A percentile compares a stretch with the other conserved stretches of the same genome.
phyloP scores from a whole-genome alignment of 2,113 vertebrate genomes.

The Chaetura pelagica region DNA sequence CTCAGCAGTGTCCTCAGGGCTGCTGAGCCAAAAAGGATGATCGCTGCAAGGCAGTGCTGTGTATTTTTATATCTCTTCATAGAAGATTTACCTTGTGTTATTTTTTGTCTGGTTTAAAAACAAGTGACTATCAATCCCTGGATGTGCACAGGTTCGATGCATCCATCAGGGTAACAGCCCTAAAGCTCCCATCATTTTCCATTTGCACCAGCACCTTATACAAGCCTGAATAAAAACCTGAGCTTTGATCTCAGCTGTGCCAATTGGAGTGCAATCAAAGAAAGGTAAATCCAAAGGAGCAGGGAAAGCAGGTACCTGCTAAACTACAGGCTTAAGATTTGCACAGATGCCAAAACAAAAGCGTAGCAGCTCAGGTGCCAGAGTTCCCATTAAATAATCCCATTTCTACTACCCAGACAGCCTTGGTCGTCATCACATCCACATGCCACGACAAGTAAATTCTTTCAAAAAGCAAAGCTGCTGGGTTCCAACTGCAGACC shows the following conservation, averaged over 20 bases:
- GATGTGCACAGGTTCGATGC: rapidly evolving
- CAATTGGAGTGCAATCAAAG: neutral
- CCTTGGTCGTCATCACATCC: neutral
- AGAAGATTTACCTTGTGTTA: neutral
- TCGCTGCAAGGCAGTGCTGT: neutral
- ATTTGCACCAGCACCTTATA: rapidly evolving
- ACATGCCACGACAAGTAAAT: no score
- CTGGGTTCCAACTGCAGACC: neutral
- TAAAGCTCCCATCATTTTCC: neutral
- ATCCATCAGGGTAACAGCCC: neutral
- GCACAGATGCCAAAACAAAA: neutral
- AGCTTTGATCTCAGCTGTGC: no score
- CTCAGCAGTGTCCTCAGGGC: neutral
- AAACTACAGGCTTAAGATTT: neutral
- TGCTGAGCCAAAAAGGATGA: neutral
- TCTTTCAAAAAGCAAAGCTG: neutral
- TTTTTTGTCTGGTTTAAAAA: neutral
- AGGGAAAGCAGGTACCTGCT: neutral
- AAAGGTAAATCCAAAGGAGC: neutral
- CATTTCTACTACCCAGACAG: no score
- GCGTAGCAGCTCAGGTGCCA: neutral
- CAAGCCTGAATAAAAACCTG: neutral
- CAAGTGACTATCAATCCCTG: no score
- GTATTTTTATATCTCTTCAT: neutral
- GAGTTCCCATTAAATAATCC: neutral